Conservation (phyloP, 2,797 vertebrate species). For the Avahi laniger region DNA sequence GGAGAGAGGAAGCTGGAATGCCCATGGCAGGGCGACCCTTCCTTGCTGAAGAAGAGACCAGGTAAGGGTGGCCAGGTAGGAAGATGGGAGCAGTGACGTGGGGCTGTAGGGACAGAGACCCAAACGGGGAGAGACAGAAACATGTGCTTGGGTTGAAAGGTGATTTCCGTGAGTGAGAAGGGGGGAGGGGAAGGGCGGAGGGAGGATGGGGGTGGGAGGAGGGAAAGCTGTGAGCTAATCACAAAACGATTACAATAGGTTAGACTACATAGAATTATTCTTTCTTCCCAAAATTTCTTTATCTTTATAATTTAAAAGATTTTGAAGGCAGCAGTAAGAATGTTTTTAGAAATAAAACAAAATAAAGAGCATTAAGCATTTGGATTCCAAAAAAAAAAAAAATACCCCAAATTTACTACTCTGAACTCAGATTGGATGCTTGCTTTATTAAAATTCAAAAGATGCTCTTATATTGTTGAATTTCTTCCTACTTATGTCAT, state of each 20-base stretch:
- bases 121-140: not conserved
- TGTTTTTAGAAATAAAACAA: not conserved
- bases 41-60: constrained; percentile 40
- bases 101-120: not conserved
- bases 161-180: not conserved
- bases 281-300: not conserved
- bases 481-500: constrained; percentile 19
- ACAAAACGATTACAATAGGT: not conserved
- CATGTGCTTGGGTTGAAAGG: not conserved
- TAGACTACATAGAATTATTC: not conserved
- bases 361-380: not conserved
- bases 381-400: not conserved
- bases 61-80: accelerated
- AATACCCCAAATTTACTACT: not conserved
- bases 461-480: not conserved
- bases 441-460: not conserved
- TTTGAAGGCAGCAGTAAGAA: not conserved
- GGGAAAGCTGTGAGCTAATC: not conserved
- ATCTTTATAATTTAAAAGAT: not conserved
- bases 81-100: not conserved
- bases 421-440: not conserved
- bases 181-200: no score
- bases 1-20: not conserved
- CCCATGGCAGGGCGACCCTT: constrained; percentile 45
- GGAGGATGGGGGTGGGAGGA: no score